These are phyloP conservation scores for Apus apus DNA, from an alignment of 2,113 vertebrate genomes.

Conservation along the genomic window DNA sequence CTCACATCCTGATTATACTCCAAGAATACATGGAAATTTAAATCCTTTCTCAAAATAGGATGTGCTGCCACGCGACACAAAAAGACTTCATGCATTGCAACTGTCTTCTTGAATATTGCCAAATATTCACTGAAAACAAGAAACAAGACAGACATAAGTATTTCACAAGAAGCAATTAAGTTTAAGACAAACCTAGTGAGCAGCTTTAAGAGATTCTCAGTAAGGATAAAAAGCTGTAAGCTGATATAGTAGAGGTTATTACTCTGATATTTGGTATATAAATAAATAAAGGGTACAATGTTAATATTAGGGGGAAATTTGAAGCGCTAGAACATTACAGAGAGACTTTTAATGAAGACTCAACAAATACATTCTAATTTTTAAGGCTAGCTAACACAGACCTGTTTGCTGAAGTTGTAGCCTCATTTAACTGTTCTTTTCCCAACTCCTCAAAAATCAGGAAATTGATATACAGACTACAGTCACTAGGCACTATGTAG, in stretches of 20 bases:
- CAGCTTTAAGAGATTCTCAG: constrained; percentile 25
- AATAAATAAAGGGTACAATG: not conserved
- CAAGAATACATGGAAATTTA: constrained; percentile 99
- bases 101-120: constrained; percentile 99
- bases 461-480: not conserved
- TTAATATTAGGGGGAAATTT: constrained; percentile 47
- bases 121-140: constrained; percentile 90
- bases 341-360: constrained; percentile 17
- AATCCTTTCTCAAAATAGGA: constrained; percentile 95
- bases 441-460: not conserved
- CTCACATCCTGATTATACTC: constrained; percentile 99
- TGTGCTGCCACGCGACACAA: constrained; percentile 97
- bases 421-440: not conserved
- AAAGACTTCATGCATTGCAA: constrained; percentile 99
- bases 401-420: constrained; percentile 17
- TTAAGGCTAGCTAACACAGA: not conserved
- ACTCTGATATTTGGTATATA: not conserved
- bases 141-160: constrained; percentile 33
- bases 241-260: not conserved
- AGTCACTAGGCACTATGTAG: not conserved
- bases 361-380: not conserved
- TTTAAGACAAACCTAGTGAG: constrained; percentile 6
- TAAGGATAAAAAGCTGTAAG: constrained; percentile 28
- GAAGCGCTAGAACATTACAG: constrained; percentile 29
- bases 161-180: constrained; percentile 15